Percentiles rank a stretch among this genome's conserved stretches.
Conservation (phyloP, 2,797 vertebrate genomes). For the Zenarchopterus dispar region DNA sequence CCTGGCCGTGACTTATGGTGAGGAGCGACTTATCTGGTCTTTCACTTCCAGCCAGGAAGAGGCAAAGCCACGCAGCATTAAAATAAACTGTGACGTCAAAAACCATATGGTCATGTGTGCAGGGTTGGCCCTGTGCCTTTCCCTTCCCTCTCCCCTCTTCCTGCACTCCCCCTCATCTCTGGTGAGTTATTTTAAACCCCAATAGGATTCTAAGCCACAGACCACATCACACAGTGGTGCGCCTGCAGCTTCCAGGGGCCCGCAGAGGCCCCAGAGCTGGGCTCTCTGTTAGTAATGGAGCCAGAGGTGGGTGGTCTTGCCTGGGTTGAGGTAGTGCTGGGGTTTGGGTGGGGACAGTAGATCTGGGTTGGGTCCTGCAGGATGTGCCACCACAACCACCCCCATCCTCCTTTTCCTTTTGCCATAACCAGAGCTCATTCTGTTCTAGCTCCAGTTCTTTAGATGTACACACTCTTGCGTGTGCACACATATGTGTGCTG, state of each 20-base stretch:
- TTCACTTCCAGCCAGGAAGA: constrained; percentile 40
- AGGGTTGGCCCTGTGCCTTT: constrained; percentile 58
- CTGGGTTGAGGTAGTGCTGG: constrained; percentile 48
- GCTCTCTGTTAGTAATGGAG: constrained; percentile 69
- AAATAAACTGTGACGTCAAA: constrained; percentile 71
- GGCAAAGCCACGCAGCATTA: constrained; percentile 62
- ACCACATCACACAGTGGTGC: constrained; percentile 78
- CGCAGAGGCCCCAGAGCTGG: constrained; percentile 64
- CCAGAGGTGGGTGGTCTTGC: constrained; percentile 79
- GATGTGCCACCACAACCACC: constrained; percentile 39
- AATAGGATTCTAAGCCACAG: constrained; percentile 70
- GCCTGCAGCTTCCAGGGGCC: constrained; percentile 67
- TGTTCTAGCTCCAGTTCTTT: constrained; percentile 50
- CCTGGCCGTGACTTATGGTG: background rate
- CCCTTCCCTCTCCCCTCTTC: constrained; percentile 48
- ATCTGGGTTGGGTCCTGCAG: constrained; percentile 48
- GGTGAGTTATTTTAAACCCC: constrained; percentile 80
- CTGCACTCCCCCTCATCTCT: constrained; percentile 72
- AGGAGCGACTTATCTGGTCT: constrained; percentile 18
- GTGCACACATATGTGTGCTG: constrained; percentile 61
- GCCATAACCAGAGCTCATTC: constrained; percentile 71
- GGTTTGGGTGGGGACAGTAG: constrained; percentile 70
- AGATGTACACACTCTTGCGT: constrained; percentile 61
- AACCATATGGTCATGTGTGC: constrained; percentile 73
- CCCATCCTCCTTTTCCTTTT: constrained; percentile 31